Conservation (phyloP, 2,113 vertebrate species). For the Brachypteracias leptosomus region DNA sequence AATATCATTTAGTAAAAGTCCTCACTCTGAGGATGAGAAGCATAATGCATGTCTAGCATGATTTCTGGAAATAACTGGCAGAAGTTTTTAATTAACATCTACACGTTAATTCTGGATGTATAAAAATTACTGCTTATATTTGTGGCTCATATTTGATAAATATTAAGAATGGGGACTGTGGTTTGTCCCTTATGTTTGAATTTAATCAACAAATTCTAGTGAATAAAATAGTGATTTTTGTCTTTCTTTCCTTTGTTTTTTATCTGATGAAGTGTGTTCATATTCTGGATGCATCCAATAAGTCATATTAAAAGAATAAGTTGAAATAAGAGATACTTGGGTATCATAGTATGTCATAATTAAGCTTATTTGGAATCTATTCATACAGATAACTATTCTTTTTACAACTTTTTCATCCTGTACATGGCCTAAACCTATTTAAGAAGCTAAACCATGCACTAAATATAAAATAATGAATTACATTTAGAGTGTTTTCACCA, state of each 20-base stretch:
- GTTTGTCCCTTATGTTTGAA: background rate
- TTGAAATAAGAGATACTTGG: background rate
- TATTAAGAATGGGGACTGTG: background rate
- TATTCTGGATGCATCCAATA: background rate
- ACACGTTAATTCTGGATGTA: background rate
- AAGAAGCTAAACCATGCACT: background rate
- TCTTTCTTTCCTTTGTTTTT: background rate
- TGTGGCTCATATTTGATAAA: background rate
- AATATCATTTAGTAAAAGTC: background rate
- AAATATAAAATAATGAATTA: background rate
- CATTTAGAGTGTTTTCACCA: background rate
- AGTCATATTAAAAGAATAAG: background rate
- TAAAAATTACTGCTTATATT: background rate
- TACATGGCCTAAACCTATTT: background rate
- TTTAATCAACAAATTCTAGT: background rate
- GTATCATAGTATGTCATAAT: background rate
- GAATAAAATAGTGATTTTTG: background rate
- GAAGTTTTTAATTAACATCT: background rate
- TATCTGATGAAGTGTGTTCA: background rate
- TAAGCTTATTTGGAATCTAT: background rate
- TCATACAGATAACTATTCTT: background rate
- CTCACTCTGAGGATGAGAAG: background rate
- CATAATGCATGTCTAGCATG: background rate
- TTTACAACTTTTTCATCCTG: background rate
- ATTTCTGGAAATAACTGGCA: background rate